A percentile compares a stretch with the other conserved stretches of the same genome.
Evolutionary conservation across 2,888 invertebrate genomes (phyloP).

Genomic region (Corythucha ciliata): DNA sequence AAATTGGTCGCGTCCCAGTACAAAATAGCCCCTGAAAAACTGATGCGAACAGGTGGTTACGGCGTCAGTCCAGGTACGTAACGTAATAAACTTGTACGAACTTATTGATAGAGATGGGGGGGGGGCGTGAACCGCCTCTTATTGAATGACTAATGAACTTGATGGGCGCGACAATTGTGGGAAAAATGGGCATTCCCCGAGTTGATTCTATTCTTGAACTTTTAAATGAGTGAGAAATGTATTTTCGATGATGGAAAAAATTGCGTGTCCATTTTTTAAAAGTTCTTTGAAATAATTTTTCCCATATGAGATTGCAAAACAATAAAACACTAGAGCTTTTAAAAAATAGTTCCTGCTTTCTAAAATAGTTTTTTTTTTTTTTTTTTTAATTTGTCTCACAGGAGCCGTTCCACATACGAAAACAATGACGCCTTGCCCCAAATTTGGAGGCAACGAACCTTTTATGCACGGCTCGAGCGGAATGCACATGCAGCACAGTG

Average conservation of each 20-base stretch:
- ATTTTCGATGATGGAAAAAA: no score
- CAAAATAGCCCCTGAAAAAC: slow-evolving; percentile 94
- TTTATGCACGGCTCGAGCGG: slow-evolving; percentile 25
- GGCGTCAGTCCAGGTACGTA: slow-evolving; percentile 61
- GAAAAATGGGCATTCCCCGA: no score
- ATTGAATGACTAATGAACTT: no score
- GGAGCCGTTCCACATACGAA: slow-evolving; percentile 28
- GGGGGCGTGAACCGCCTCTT: no score
- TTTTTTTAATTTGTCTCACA: slow-evolving; percentile 20
- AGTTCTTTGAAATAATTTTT: no score
- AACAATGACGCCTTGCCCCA: slow-evolving; percentile 29
- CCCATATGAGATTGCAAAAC: no score
- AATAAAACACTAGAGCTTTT: no score
- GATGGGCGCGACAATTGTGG: no score
- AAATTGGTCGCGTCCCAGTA: slow-evolving; percentile 94
- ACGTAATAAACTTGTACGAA: background rate
- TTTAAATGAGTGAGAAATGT: no score
- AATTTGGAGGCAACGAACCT: slow-evolving; percentile 27
- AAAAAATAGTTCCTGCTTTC: no score
- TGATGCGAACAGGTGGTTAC: slow-evolving; percentile 92
- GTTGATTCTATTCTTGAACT: no score
- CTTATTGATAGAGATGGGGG: background rate
- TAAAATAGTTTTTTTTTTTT: background rate
- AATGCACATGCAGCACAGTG: slow-evolving; percentile 14
- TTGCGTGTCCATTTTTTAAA: no score